Percentiles rank a stretch among this genome's conserved stretches.
Evolutionary conservation across 1,140 invertebrate species (phyloP).

Genomic region (Dendroctonus valens): DNA sequence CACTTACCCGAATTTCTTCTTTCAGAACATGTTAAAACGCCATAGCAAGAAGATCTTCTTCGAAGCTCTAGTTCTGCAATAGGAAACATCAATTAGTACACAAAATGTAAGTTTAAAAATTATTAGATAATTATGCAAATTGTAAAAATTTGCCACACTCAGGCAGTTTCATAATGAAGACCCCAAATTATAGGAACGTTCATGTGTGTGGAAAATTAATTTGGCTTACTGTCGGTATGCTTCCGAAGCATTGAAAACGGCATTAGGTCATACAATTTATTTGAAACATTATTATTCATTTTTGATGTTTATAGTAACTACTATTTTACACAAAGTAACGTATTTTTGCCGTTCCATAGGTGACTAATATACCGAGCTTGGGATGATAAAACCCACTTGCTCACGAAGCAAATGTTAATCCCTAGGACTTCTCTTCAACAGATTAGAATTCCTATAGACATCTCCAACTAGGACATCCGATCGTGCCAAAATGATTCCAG

Average conservation of each 20-base stretch:
- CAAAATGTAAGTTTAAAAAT: too few relatives aligned
- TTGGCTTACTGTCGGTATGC: background rate
- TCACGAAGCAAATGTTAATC: background rate
- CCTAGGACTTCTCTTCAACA: background rate
- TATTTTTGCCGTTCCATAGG: background rate
- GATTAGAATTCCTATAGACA: background rate
- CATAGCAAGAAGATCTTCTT: too few relatives aligned
- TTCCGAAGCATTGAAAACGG: background rate
- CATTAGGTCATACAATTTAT: conserved; percentile 8
- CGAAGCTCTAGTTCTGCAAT: too few relatives aligned
- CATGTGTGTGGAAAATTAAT: conserved; percentile 27
- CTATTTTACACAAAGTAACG: background rate
- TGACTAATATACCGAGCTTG: background rate
- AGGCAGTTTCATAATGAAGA: conserved; percentile 29
- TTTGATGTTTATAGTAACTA: background rate
- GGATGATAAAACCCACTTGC: background rate
- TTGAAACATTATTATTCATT: background rate
- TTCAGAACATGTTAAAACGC: too few relatives aligned
- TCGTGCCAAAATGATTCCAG: too few relatives aligned
- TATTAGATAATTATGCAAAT: too few relatives aligned
- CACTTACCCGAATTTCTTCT: too few relatives aligned
- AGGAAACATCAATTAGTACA: too few relatives aligned
- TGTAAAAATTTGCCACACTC: conserved; percentile 17
- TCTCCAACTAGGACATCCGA: background rate
- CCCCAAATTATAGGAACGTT: conserved; percentile 20